A percentile compares a stretch with the other conserved stretches of the same genome.
Conservation (phyloP, 2,888 invertebrate species). For the Omphaloscelis lunosa region DNA sequence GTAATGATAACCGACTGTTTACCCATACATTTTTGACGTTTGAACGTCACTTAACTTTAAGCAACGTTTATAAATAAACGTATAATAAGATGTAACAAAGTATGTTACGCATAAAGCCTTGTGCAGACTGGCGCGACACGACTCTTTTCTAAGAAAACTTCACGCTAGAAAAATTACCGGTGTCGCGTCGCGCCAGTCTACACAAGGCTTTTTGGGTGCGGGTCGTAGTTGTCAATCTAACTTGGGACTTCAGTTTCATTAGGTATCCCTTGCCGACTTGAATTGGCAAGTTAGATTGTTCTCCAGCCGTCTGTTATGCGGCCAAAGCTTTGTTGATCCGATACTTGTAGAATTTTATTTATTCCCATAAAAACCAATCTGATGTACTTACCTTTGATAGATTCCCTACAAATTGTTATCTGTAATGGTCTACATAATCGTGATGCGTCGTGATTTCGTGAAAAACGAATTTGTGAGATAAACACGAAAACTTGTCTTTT, state of each 20-base stretch:
- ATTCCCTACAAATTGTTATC: neutral
- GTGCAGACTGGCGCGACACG: no score
- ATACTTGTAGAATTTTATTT: neutral
- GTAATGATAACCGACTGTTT: no score
- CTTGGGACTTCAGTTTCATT: neutral
- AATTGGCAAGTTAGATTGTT: neutral
- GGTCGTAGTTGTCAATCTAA: no score
- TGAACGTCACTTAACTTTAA: no score
- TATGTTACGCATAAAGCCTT: no score
- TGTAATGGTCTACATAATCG: neutral
- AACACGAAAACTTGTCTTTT: constrained; percentile 11
- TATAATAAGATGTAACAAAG: no score
- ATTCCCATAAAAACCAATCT: neutral
- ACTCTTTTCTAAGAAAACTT: no score
- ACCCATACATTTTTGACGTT: no score
- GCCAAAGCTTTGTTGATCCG: neutral
- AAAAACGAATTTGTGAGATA: neutral
- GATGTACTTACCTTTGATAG: neutral
- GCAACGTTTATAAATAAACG: no score
- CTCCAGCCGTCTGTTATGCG: neutral
- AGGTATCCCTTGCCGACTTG: neutral
- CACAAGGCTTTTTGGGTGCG: neutral
- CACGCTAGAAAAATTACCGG: no score
- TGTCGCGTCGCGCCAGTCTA: no score
- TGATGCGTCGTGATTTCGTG: neutral